phyloP scores from a whole-genome alignment of 2,888 invertebrate species.

The Phytoseiulus persimilis region DNA sequence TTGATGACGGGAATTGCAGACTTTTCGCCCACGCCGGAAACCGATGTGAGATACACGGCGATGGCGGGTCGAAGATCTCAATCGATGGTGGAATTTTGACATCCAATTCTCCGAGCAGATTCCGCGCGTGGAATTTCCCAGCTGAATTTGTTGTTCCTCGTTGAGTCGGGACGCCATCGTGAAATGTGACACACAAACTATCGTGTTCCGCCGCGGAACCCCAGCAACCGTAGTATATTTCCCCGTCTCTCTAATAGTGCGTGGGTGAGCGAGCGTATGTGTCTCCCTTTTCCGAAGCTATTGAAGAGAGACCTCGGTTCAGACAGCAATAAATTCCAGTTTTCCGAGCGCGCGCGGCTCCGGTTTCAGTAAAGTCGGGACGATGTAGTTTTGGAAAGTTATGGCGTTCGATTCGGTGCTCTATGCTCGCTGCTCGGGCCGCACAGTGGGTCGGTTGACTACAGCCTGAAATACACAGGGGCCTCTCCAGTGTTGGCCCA shows the following conservation, averaged over 20 bases:
- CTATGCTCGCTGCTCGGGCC: not conserved
- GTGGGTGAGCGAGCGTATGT: not conserved
- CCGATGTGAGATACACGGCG: not conserved
- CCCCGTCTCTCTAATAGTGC: not conserved
- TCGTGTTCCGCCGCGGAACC: no score
- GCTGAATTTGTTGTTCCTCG: not conserved
- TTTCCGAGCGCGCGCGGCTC: not conserved
- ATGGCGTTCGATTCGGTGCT: not conserved
- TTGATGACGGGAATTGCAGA: not conserved
- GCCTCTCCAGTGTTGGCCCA: conserved; percentile 5
- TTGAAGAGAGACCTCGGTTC: not conserved
- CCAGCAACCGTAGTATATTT: no score
- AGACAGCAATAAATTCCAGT: not conserved
- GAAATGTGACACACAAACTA: no score
- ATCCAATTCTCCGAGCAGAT: not conserved
- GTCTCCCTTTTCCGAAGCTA: not conserved
- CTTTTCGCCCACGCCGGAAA: not conserved
- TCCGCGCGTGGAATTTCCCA: not conserved
- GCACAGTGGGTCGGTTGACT: not conserved
- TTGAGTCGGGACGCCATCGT: not conserved
- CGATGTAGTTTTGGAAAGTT: not conserved
- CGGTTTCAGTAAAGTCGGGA: not conserved
- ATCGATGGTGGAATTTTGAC: not conserved
- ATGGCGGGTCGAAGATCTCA: not conserved
- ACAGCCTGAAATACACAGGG: conserved; percentile 5